Evolutionary conservation across 2,113 vertebrate genomes (phyloP).

Genomic region (Chelonoidis abingdonii): DNA sequence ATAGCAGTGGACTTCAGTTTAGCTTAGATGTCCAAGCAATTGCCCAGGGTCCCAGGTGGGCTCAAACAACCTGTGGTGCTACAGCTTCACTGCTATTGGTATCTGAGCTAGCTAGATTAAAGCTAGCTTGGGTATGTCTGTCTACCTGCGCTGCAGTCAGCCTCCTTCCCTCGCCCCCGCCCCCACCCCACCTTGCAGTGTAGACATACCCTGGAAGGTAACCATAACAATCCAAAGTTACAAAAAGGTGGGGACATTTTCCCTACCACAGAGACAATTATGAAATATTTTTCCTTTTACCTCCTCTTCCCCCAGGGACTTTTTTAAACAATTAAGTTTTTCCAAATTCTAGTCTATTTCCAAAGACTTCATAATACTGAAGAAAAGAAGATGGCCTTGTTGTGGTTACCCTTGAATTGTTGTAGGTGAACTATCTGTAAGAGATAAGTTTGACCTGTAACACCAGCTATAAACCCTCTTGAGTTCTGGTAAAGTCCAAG

Average conservation of each 20-base stretch:
- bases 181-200: neutral
- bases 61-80: neutral
- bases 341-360: neutral
- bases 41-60: neutral
- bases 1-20: neutral
- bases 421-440: neutral
- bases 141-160: neutral
- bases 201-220: neutral
- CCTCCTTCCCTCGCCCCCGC: no score
- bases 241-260: neutral
- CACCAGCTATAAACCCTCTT: constrained; percentile 22
- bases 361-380: neutral
- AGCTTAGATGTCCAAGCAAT: neutral
- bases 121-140: neutral
- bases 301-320: neutral
- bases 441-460: neutral
- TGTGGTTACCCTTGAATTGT: neutral
- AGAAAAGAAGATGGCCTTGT: no score
- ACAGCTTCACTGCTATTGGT: neutral
- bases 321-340: neutral
- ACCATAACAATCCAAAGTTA: neutral
- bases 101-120: neutral
- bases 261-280: neutral
- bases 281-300: neutral
- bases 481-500: constrained; percentile 50